Percentiles rank a stretch among this genome's conserved stretches.
Conservation (phyloP, 1,140 invertebrate genomes). For the Helicoverpa zea region DNA sequence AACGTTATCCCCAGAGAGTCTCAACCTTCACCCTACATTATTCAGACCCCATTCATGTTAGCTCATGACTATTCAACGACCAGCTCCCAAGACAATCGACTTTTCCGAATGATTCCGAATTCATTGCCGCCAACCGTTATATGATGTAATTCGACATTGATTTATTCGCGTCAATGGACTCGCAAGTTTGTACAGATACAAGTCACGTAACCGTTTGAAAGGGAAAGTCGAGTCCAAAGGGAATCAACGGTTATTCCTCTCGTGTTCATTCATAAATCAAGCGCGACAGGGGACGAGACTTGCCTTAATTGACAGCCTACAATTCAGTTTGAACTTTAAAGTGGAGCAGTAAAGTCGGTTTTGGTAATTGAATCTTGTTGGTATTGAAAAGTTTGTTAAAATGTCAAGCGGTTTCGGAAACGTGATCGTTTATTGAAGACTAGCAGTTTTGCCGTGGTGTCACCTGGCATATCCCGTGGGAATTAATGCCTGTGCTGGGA, state of each 20-base stretch:
- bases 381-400: constrained; percentile 34
- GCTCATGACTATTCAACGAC: constrained; percentile 42
- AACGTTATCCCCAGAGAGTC: constrained; percentile 30
- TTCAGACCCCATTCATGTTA: constrained; percentile 42
- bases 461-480: too few relatives aligned
- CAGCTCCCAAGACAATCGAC: constrained; percentile 24
- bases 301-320: constrained; percentile 44
- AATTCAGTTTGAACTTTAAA: constrained; percentile 35
- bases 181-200: constrained; percentile 32
- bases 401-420: constrained; percentile 30
- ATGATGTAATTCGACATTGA: constrained; percentile 47
- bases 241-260: constrained; percentile 51
- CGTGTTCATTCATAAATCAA: constrained; percentile 58
- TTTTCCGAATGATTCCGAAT: constrained; percentile 41
- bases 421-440: constrained; percentile 15
- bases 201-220: constrained; percentile 53
- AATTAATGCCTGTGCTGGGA: too few relatives aligned
- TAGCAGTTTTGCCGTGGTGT: too few relatives aligned
- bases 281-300: constrained; percentile 39
- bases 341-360: constrained; percentile 20
- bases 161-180: constrained; percentile 43
- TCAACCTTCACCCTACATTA: constrained; percentile 48
- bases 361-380: constrained; percentile 31
- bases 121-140: constrained; percentile 43
- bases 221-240: constrained; percentile 54